Percentiles rank a stretch among this genome's conserved stretches.
phyloP scores from a whole-genome alignment of 1,140 invertebrate species.

The Thereuonema tuberculata region DNA sequence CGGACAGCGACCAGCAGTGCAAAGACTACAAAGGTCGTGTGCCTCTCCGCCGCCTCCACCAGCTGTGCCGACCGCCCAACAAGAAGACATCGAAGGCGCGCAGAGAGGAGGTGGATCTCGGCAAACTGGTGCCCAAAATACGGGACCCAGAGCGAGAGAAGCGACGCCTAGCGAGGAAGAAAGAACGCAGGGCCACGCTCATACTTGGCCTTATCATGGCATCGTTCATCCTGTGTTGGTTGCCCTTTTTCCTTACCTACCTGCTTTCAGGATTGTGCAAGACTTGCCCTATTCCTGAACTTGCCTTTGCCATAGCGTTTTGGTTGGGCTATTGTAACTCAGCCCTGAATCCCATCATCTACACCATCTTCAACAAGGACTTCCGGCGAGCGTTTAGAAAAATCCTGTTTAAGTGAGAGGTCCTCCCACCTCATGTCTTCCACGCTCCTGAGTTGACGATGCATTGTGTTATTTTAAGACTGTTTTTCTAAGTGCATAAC shows the following conservation, averaged over 20 bases:
- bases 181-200: constrained; percentile 91
- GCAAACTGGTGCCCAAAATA: constrained; percentile 40
- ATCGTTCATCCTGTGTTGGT: constrained; percentile 96
- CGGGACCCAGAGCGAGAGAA: constrained; percentile 86
- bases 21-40: constrained; percentile 63
- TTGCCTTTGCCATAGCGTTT: constrained; percentile 88
- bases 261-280: constrained; percentile 66
- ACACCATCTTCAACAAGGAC: constrained; percentile 98
- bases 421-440: no score
- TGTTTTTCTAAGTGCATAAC: no score
- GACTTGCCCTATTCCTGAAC: constrained; percentile 53
- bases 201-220: constrained; percentile 97
- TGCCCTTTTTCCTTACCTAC: constrained; percentile 95
- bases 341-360: constrained; percentile 93
- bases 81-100: constrained; percentile 36
- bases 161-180: constrained; percentile 80
- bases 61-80: constrained; percentile 65
- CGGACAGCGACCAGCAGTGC: constrained; percentile 63
- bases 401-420: constrained; percentile 77
- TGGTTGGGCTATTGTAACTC: constrained; percentile 99
- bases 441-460: no score
- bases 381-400: constrained; percentile 89
- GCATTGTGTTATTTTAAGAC: no score
- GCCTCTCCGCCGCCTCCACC: constrained; percentile 15
- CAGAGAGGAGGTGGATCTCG: constrained; percentile 30